phyloP scores from a whole-genome alignment of 2,797 vertebrate species.

The Phylloscopus collybita region DNA sequence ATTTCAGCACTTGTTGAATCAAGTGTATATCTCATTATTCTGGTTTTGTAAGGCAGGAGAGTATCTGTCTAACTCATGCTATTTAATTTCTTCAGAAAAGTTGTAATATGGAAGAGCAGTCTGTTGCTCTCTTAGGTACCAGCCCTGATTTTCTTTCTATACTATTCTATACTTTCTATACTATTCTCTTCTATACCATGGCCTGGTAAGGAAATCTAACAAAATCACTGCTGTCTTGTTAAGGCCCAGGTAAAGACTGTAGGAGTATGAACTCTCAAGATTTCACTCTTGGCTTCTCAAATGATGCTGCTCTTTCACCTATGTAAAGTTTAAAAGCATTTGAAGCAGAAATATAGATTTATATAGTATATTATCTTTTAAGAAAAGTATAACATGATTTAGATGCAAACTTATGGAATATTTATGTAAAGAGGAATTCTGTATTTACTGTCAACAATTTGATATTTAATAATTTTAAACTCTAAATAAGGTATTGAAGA shows the following conservation, averaged over 20 bases:
- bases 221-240: not conserved
- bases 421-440: not conserved
- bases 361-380: not conserved
- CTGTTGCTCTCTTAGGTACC: not conserved
- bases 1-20: not conserved
- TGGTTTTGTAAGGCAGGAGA: not conserved
- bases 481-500: not conserved
- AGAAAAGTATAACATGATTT: not conserved
- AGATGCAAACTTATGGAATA: not conserved
- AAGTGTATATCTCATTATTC: not conserved
- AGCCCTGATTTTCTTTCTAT: not conserved
- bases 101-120: not conserved
- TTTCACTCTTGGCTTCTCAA: not conserved
- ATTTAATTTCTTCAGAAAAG: not conserved
- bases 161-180: too few relatives aligned
- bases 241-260: not conserved
- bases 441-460: not conserved
- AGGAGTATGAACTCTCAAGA: not conserved
- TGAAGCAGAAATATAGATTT: not conserved
- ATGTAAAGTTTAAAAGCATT: not conserved
- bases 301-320: not conserved
- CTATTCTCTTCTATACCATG: not conserved
- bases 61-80: not conserved
- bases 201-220: not conserved
- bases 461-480: not conserved